Evolutionary conservation across 53 echinoderm and acorn worm species (phyloP), one percentile per base, ranked within the genome.

Genomic region (Patiria pectinifera): DNA sequence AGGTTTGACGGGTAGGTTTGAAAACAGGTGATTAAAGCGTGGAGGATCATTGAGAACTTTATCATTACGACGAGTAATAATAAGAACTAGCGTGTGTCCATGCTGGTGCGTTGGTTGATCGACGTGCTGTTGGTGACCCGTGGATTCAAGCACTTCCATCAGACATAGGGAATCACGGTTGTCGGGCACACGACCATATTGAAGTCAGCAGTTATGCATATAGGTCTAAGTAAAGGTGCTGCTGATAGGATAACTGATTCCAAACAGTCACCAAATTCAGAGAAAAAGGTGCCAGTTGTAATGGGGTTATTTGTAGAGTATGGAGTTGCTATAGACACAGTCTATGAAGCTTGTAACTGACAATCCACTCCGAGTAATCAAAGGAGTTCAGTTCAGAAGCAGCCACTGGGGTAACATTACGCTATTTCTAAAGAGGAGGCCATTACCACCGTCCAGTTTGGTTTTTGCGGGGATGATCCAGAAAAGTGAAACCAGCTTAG

Each of bases 51-150:
- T 19, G 25, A 83, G 11, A 19, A 47, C 26, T 47, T 58, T 35
- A 35, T 35, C 60, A 25, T 53, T 59, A 22, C 18, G 18, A 22
- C 83, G 58, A 23, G 59, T 61, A 53, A 83, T 59, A 22, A 83
- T 59, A 83, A 83, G 83, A 22, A 58, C 83, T 21, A 83, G 83
- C 60, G 69, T 84, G 15, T 66, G 62, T 62, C 84, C 84, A 59
- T 60, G 62, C 25, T 62, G 23, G 43, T 84, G 84, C 60, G 84
- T 84, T 61, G 84, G 84, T 61, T 84, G 83, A 22, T 61, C 59
- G 2, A 83, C 60, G 22, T 61, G 83, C 53, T 83, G 83, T 24
- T 59, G 59, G 2, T 58, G 83, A 11, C 83, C 83, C 46, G 18
- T 49, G n/a, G 81, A 81, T 81, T 81, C 81, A 46, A 81, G 49